Evolutionary conservation across 1,140 invertebrate genomes (phyloP), one percentile per base, ranked within the genome.

Genomic region (Drosophila mauritiana): DNA sequence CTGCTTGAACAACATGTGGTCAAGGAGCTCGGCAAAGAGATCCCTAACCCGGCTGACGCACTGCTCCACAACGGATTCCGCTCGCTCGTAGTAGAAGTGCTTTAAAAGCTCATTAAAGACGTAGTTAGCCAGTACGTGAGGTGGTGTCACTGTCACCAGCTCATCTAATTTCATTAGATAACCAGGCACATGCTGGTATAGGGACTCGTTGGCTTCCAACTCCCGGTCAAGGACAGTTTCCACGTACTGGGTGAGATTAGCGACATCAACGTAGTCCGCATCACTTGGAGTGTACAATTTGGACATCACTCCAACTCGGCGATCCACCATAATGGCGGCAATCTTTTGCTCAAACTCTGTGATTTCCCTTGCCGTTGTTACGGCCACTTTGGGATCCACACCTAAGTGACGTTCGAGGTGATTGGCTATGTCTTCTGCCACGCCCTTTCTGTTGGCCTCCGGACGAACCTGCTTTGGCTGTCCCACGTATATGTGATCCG

Each of bases 171-270:
- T 42, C 11, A 2, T 31, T 10, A 78, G 67, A 27, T 91, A 91
- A 17, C 54, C 74, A 17, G 77, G 69, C 37, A 78, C 80, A 10
- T 89, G 85, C 39, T 90, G 83, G 56, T 79, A 91, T 4, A 81
- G 49, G 1, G 52, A 57, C 22, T 80, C 75, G 7, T 78, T 72
- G 6, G 46, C 1, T 6, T 11, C 12, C 13, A 88, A n/a, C 6
- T 55, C 43, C 2, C 88, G 76, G 3, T 77, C 77, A 12, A 91
- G 46, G 0, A 72, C 70, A 6, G 68, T 36, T 42, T 82, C 76
- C 11, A 90, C 53, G 45, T 78, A 91, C n/a, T 43, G 48, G 3
- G 67, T 78, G 0, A 91, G 42, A 34, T 91, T 90, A 1, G 79
- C 65, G 4, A 11, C 22, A 0, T 67, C 37, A 11, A 37, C 46